These are phyloP conservation scores for Centropristis striata DNA, from an alignment of 2,113 vertebrate species.

Conservation along the genomic window DNA sequence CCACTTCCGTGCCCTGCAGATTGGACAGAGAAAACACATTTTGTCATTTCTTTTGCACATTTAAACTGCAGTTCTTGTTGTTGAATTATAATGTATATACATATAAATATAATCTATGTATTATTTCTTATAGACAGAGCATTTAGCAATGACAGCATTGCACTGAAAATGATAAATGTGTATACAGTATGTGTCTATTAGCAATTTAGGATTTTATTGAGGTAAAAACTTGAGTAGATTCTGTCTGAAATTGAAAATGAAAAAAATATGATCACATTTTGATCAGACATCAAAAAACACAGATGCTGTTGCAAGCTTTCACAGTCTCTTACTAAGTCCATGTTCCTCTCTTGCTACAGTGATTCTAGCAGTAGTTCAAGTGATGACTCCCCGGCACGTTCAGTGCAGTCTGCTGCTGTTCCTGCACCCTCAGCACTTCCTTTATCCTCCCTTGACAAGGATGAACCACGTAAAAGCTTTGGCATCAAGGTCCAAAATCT, in stretches of 20 bases:
- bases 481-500: conserved; percentile 99
- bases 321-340: conserved; percentile 1
- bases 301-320: not conserved
- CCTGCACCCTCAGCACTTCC: conserved; percentile 94
- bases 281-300: not conserved
- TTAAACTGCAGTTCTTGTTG: not conserved
- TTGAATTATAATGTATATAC: not conserved
- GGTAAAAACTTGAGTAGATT: too few relatives aligned
- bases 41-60: not conserved
- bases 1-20: not conserved
- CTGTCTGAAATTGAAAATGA: too few relatives aligned
- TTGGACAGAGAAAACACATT: not conserved
- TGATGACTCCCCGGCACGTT: conserved; percentile 95
- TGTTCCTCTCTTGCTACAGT: conserved; percentile 81
- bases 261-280: not conserved
- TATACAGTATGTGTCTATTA: not conserved
- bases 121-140: conserved; percentile 4
- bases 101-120: not conserved
- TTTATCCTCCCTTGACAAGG: conserved; percentile 94
- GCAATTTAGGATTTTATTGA: not conserved
- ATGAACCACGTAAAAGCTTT: conserved; percentile 98
- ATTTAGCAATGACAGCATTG: not conserved
- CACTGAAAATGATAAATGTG: not conserved
- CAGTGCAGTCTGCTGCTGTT: conserved; percentile 96
- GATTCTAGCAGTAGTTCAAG: conserved; percentile 99